Conservation (phyloP, 2,888 invertebrate genomes). For the Ametastegia equiseti region DNA sequence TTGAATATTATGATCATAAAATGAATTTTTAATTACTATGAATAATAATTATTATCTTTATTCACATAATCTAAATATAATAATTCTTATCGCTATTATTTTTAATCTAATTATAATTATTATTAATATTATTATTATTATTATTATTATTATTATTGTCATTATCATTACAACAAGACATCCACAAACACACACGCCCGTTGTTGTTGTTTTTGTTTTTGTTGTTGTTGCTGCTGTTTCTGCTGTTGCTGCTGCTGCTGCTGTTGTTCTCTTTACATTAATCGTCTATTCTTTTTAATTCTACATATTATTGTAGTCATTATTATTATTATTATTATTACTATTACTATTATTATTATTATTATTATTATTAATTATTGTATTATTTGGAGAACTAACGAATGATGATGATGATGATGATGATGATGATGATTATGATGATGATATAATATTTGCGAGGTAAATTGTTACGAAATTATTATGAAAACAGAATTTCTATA, state of each 20-base stretch:
- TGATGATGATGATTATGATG: too few species aligned
- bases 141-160: constrained; percentile 48
- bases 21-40: constrained; percentile 63
- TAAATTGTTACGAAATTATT: constrained; percentile 15
- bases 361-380: background rate
- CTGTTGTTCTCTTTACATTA: constrained; percentile 18
- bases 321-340: constrained; percentile 24
- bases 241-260: too few species aligned
- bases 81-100: constrained; percentile 42
- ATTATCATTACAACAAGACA: constrained; percentile 56
- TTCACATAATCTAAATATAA: constrained; percentile 56
- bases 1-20: constrained; percentile 63
- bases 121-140: constrained; percentile 47
- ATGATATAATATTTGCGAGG: too few species aligned
- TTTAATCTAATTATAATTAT: constrained; percentile 32
- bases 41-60: constrained; percentile 64
- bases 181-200: too few species aligned
- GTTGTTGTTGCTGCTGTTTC: background rate
- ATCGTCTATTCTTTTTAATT: constrained; percentile 27
- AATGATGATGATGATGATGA: too few species aligned
- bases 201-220: constrained; percentile 1
- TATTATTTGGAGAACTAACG: constrained; percentile 30
- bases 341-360: background rate
- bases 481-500: constrained; percentile 1
- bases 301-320: constrained; percentile 25